A percentile compares a stretch with the other conserved stretches of the same genome.
Conservation (phyloP, 2,113 vertebrate species). For the Syngnathus floridae region DNA sequence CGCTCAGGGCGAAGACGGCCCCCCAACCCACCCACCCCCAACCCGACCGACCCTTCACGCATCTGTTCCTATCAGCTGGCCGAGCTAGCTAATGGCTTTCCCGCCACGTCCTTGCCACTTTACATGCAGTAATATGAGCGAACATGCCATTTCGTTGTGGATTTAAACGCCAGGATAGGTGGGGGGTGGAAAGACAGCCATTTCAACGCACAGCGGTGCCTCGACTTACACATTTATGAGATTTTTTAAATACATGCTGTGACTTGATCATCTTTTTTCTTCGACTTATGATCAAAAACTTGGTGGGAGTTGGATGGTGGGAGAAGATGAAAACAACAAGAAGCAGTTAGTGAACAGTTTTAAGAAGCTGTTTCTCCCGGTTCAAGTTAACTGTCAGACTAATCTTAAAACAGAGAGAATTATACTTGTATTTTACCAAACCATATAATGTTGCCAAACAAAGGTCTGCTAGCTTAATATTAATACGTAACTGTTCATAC, state of each 20-base stretch:
- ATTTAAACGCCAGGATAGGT: slow-evolving; percentile 17
- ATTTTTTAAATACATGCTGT: neutral
- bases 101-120: slow-evolving; percentile 39
- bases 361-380: no score
- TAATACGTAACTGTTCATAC: no score
- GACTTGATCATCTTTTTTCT: neutral
- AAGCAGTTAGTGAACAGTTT: no score
- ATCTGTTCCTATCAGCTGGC: slow-evolving; percentile 9
- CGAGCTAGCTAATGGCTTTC: slow-evolving; percentile 33
- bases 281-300: no score
- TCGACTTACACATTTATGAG: neutral
- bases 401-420: no score
- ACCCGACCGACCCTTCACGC: neutral
- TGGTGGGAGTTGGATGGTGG: no score
- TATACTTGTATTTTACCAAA: no score
- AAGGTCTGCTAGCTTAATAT: no score
- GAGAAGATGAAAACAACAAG: no score
- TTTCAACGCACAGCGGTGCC: slow-evolving; percentile 6
- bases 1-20: slow-evolving; percentile 51
- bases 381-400: no score
- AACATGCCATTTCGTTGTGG: slow-evolving; percentile 33
- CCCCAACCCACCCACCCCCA: slow-evolving; percentile 15
- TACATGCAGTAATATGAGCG: slow-evolving; percentile 26
- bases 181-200: neutral
- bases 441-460: no score